Conservation (phyloP, 2,888 invertebrate genomes). For the Drosophila anomelani region DNA sequence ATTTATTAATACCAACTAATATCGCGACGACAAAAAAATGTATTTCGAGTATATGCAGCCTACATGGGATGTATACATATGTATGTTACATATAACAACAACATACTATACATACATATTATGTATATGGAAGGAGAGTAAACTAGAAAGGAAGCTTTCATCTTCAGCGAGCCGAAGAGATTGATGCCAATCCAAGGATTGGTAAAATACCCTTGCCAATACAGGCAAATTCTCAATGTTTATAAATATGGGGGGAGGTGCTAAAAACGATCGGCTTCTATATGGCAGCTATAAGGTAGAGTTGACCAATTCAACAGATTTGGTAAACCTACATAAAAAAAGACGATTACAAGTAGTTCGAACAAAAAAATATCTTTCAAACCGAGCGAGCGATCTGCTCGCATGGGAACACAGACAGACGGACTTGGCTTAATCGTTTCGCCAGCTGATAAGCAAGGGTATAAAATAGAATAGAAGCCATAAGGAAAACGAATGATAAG, state of each 20-base stretch:
- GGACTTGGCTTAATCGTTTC: conserved; percentile 5
- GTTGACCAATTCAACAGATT: not conserved
- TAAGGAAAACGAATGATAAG: conserved; percentile 7
- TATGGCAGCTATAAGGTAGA: conserved; percentile 2
- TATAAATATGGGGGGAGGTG: not conserved
- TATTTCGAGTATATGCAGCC: conserved; percentile 24
- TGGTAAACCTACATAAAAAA: not conserved
- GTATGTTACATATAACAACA: conserved; percentile 10
- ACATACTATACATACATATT: conserved; percentile 2
- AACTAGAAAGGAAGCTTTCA: conserved; percentile 11
- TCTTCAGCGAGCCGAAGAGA: not conserved
- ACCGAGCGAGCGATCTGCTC: too few relatives aligned
- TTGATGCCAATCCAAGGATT: too few relatives aligned
- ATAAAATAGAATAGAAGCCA: conserved; percentile 7
- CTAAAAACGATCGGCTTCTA: not conserved
- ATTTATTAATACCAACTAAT: conserved; percentile 32
- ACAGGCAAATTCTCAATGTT: too few relatives aligned
- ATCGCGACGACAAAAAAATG: conserved; percentile 36
- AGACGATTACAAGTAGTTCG: not conserved
- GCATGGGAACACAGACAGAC: not conserved
- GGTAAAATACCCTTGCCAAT: not conserved
- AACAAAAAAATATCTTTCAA: not conserved
- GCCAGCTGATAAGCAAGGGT: not conserved
- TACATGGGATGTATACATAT: conserved; percentile 13
- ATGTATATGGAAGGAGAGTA: conserved; percentile 21